A percentile compares a stretch with the other conserved stretches of the same genome.
Evolutionary conservation across 2,113 vertebrate species (phyloP).

Genomic region (Thunnus maccoyii): DNA sequence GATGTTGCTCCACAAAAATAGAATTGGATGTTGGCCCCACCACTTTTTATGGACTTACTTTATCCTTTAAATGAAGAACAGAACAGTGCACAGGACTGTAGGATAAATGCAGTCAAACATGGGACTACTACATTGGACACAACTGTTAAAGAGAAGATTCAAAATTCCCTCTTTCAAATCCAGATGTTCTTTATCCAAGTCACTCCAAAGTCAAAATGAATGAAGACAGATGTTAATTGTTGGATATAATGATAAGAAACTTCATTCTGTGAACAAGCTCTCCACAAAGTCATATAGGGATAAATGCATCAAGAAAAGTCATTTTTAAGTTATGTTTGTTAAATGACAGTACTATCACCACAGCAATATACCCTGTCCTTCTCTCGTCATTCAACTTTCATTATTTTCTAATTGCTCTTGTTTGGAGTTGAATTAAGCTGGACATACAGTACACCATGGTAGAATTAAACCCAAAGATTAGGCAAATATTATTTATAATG

Average conservation of each 20-base stretch:
- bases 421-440: slow-evolving; percentile 25
- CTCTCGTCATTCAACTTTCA: background rate
- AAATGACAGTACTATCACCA: background rate
- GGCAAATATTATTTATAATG: background rate
- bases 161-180: background rate
- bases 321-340: background rate
- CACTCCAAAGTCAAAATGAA: background rate
- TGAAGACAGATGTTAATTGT: background rate
- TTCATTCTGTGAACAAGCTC: background rate
- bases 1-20: slow-evolving; percentile 14
- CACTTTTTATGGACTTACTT: slow-evolving; percentile 4
- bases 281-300: slow-evolving; percentile 5
- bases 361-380: background rate
- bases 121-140: background rate
- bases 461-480: background rate
- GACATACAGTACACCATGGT: slow-evolving; percentile 3
- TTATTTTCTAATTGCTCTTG: slow-evolving; percentile 4
- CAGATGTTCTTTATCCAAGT: background rate
- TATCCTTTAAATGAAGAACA: background rate
- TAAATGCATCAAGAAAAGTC: background rate
- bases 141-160: background rate
- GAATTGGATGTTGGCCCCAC: background rate
- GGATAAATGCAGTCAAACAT: background rate
- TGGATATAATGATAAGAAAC: background rate
- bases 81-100: background rate